phyloP scores from a whole-genome alignment of 2,113 vertebrate genomes.

The Capricornis sumatraensis region DNA sequence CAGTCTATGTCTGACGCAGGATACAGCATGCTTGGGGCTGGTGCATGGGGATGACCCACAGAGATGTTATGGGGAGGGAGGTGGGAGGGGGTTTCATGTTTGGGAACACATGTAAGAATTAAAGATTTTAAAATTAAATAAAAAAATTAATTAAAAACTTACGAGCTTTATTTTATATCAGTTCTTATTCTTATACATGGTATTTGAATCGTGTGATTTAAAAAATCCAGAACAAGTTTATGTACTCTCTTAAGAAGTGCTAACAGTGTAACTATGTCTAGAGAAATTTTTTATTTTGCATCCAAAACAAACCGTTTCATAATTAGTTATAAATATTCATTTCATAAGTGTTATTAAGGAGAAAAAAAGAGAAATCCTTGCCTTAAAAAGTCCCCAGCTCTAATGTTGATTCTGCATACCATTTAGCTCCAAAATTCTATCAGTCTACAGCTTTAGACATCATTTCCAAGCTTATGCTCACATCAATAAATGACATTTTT shows the following conservation, averaged over 20 bases:
- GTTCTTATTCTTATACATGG: background rate
- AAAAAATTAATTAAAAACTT: too few species aligned
- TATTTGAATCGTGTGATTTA: background rate
- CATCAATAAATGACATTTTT: background rate
- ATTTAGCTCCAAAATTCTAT: background rate
- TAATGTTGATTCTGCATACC: background rate
- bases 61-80: too few species aligned
- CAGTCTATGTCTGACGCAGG: too few species aligned
- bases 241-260: background rate
- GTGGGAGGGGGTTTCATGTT: too few species aligned
- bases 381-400: background rate
- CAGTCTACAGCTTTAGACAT: background rate
- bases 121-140: too few species aligned
- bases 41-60: too few species aligned
- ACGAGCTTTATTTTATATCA: background rate
- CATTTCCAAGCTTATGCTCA: background rate
- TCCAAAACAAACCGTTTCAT: background rate
- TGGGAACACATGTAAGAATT: too few species aligned
- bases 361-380: slow-evolving; percentile 2
- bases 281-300: background rate
- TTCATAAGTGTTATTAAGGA: background rate
- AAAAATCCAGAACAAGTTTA: background rate
- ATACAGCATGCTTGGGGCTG: too few species aligned
- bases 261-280: background rate
- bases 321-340: slow-evolving; percentile 18